Percentiles rank a stretch among this genome's conserved stretches.
Evolutionary conservation across 2,888 invertebrate species (phyloP).

Genomic region (Dysmachus trigonus): DNA sequence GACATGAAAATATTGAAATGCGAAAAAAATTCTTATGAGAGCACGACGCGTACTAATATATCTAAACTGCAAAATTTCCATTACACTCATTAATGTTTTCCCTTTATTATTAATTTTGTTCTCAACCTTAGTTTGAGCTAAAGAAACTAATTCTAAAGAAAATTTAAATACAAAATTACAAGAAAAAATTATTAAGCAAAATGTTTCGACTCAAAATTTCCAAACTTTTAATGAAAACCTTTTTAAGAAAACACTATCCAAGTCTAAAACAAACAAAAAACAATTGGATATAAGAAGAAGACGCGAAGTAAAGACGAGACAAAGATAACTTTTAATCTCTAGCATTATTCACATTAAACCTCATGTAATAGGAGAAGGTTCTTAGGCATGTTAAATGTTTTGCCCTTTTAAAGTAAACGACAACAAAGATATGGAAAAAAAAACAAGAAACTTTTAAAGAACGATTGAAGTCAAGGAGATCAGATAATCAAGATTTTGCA

Average conservation of each 20-base stretch:
- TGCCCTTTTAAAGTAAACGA: slow-evolving; percentile 17
- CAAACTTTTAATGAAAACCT: slow-evolving; percentile 5
- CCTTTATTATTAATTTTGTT: neutral
- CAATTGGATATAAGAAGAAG: neutral
- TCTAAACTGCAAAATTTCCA: neutral
- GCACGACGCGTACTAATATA: neutral
- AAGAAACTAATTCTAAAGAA: neutral
- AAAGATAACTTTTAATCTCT: slow-evolving; percentile 12
- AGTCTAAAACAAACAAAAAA: neutral
- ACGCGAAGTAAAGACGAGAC: neutral
- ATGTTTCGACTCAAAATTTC: neutral
- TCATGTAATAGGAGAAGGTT: neutral
- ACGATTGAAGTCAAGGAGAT: neutral
- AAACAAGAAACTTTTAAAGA: neutral
- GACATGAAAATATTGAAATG: neutral
- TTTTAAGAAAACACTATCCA: slow-evolving; percentile 4
- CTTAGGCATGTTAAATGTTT: slow-evolving; percentile 12
- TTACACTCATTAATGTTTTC: neutral
- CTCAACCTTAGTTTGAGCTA: neutral
- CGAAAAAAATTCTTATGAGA: neutral
- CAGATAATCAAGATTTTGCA: neutral
- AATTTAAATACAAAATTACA: slow-evolving; percentile 5
- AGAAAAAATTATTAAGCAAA: slow-evolving; percentile 1
- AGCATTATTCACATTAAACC: slow-evolving; percentile 23
- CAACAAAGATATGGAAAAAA: neutral